Base-by-base conservation (phyloP, 1,140 invertebrate species). In the Hyposmocoma kahamanoa region DNA sequence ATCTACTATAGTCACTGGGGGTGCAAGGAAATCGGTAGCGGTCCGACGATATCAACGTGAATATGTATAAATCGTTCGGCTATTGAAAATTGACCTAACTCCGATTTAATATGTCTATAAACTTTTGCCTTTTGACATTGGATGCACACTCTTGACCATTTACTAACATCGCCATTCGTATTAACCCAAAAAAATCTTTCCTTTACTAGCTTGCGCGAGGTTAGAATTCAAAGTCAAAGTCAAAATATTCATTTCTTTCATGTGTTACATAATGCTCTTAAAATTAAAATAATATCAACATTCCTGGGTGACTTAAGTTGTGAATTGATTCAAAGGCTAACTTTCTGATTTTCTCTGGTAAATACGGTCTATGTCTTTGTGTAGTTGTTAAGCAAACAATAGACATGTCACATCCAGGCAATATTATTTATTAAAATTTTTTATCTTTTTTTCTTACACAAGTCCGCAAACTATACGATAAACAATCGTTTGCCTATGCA, bases 111-210 rank as follows among this genome's bases (percentile, higher is more conserved):
- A 38, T 61, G 61, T n/a, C 61, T 11, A 1, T 50, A 13, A 15
- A 64, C 41, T 50, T 72, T 63, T 1, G 44, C 22, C 0, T 48
- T 30, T 43, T 72, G 61, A 41, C 67, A 69, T 15, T 18, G 21
- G 9, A 62, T 22, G 38, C 69, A 73, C 0, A 20, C 19, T 13
- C 44, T 48, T 8, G 52, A 46, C 54, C 50, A 71, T 6, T 26
- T 32, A 1, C 42, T 19, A 8, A 44, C 30, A 36, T 66, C 56
- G 20, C 34, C 48, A 4, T 57, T 47, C 21, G 72, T 47, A 9
- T 32, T 2, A 0, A 72, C 60, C 71, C 72, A 72, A n/a, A 70
- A 50, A 42, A 46, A 72, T 24, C 54, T 49, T 34, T 57, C 26
- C 17, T 30, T 28, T 10, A 77, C 43, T 8, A 64, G 22, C 36